Evolutionary conservation across 2,797 vertebrate species (phyloP).

Genomic region (Varecia variegata): DNA sequence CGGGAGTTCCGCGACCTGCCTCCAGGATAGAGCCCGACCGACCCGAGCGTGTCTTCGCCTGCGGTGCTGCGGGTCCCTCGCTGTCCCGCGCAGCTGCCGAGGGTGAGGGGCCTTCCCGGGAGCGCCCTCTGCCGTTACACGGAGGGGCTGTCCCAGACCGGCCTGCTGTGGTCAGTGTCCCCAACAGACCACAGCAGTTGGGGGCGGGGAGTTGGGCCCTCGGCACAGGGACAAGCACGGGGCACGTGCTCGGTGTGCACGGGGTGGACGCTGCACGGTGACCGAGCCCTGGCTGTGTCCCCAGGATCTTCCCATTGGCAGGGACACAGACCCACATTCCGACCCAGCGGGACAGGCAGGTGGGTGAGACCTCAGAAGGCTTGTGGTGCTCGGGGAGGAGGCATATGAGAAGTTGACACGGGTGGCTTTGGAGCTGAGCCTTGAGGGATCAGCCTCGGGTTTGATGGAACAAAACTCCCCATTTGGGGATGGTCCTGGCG

Average conservation of each 20-base stretch:
- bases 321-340: neutral
- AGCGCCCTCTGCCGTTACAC: constrained; percentile 46
- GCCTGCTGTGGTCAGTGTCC: neutral
- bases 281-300: no score
- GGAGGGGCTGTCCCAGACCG: neutral
- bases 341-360: neutral
- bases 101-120: neutral
- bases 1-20: neutral
- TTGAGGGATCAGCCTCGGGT: no score
- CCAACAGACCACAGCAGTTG: neutral
- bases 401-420: neutral
- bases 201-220: no score
- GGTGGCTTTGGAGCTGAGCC: neutral
- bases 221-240: neutral
- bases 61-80: neutral
- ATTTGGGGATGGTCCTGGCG: neutral
- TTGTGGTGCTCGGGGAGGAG: neutral
- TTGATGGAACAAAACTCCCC: neutral
- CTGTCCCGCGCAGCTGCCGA: neutral
- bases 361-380: neutral
- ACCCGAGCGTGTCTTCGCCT: neutral
- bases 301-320: neutral
- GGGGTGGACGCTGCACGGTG: neutral
- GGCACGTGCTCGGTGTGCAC: neutral
- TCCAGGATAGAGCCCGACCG: neutral